Base-by-base conservation (phyloP, 2,797 vertebrate species). In the Esox masquinongy region DNA sequence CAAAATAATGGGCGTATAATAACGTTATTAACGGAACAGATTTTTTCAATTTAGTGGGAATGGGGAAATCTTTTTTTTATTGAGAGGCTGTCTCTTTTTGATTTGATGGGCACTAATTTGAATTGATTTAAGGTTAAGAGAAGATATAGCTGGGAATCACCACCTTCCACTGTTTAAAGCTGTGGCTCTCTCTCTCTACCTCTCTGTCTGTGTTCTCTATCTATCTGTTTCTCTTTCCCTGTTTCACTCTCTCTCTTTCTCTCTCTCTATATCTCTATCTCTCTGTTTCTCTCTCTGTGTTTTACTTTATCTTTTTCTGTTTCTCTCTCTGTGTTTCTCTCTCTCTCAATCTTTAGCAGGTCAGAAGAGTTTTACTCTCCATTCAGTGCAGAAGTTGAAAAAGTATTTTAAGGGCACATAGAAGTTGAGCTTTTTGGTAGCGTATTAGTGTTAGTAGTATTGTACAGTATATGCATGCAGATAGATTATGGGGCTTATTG, bases 1-100 rank as follows among this genome's bases (percentile, higher is more conserved):
- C 77, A 63, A 77, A 86, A 78, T 88, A 82, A 90, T 86, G 77
- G 87, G 83, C 78, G 82, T 82, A 84, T 83, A 88, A 89, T 86
- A 83, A 82, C 72, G 72, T 61, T 80, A 76, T 76, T 31, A 87
- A 89, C 73, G 75, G 78, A 89, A 72, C 80, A 73, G 86, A 87
- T 89, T 83, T 88, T 66, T 56, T 51, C 82, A 74, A 77, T 83
- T 78, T 82, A 82, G 70, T 72, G 53, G 73, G 53, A 56, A n/a
- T 56, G 19, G 64, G 82, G 79, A 81, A 81, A 77, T 83, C 85
- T 83, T 83, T 84, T 39, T 43, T 43, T 83, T 85, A 90, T 73
- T 87, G 72, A 72, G 78, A 83, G 69, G 47, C 74, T 82, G 77
- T 79, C 77, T 86, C 75, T 77, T 82, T 79, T 82, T 84, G 80